Evolutionary conservation across 1,140 invertebrate species (phyloP).

Genomic region (Drosophila nigromelanica): DNA sequence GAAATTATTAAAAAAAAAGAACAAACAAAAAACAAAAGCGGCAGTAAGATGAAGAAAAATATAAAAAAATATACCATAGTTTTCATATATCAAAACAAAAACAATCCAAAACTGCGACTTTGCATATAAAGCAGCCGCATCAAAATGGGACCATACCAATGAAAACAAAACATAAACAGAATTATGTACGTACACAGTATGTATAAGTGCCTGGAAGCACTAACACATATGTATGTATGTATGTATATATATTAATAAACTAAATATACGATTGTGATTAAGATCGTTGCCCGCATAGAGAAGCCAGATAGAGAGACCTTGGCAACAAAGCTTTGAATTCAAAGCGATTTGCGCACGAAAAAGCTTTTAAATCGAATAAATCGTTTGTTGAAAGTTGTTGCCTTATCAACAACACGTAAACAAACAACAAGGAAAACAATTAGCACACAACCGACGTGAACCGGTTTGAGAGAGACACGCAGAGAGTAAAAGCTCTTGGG

Average conservation of each 20-base stretch:
- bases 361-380: conserved; percentile 41
- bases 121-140: conserved; percentile 15
- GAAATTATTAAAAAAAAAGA: conserved; percentile 41
- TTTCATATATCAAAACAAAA: conserved; percentile 47
- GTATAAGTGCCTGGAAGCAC: conserved; percentile 1
- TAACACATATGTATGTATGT: background rate
- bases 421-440: conserved; percentile 72
- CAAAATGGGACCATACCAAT: conserved; percentile 7
- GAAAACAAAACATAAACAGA: conserved; percentile 14
- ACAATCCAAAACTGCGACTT: conserved; percentile 17
- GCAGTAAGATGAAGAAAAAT: conserved; percentile 3
- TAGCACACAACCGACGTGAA: conserved; percentile 51
- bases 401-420: conserved; percentile 72
- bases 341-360: conserved; percentile 41
- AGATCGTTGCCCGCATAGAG: conserved; percentile 38
- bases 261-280: conserved; percentile 42
- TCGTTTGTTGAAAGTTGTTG: conserved; percentile 30
- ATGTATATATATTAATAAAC: background rate
- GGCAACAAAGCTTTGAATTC: conserved; percentile 58
- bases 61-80: conserved; percentile 6
- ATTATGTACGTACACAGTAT: background rate
- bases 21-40: conserved; percentile 28
- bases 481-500: conserved; percentile 31
- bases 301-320: conserved; percentile 50
- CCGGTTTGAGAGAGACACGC: conserved; percentile 45